Percentiles rank a stretch among this genome's conserved stretches.
These are phyloP conservation scores for Diabrotica virgifera DNA, from an alignment of 1,140 invertebrate species.

Conservation along the genomic window DNA sequence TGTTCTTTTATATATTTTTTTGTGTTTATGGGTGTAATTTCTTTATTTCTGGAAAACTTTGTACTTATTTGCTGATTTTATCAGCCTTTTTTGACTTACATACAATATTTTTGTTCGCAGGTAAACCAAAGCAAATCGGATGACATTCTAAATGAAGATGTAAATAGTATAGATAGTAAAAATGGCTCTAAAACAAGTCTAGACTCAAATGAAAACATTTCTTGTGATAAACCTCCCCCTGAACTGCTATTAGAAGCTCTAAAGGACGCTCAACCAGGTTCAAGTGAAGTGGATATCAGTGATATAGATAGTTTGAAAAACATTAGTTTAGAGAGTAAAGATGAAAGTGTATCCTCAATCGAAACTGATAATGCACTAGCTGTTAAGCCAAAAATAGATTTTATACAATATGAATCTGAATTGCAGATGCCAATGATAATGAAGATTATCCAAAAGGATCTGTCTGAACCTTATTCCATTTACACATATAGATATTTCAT, in stretches of 20 bases:
- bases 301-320: constrained; percentile 18
- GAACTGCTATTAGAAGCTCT: background rate
- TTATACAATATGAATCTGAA: constrained; percentile 84
- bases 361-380: constrained; percentile 16
- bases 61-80: too few relatives aligned
- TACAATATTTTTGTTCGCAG: background rate
- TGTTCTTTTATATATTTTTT: too few relatives aligned
- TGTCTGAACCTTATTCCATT: constrained; percentile 99
- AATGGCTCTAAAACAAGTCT: constrained; percentile 27
- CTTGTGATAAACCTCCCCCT: constrained; percentile 13
- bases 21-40: too few relatives aligned
- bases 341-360: background rate
- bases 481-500: constrained; percentile 99
- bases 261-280: background rate
- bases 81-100: too few relatives aligned
- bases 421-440: constrained; percentile 95
- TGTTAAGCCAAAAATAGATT: constrained; percentile 47
- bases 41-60: too few relatives aligned
- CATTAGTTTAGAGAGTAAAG: constrained; percentile 13
- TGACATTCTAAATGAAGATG: constrained; percentile 10
- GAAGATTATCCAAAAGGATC: constrained; percentile 96
- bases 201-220: constrained; percentile 32
- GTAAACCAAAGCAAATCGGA: background rate
- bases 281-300: constrained; percentile 14
- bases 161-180: constrained; percentile 31